Base-by-base conservation (phyloP, 2,888 invertebrate genomes). In the Ophion costatus region DNA sequence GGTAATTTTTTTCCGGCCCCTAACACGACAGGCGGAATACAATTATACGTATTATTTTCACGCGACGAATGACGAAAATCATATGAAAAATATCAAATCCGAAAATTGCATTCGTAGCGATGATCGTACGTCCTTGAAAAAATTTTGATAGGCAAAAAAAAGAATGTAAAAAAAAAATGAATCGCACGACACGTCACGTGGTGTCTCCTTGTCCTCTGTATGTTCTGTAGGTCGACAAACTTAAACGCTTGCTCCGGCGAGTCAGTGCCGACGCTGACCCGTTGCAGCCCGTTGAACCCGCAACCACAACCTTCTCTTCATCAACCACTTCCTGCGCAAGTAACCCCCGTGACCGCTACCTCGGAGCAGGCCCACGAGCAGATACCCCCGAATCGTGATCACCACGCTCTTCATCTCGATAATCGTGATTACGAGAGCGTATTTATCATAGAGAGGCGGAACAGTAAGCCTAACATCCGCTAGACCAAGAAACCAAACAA, bases 391-490 rank as follows among this genome's bases (percentile, higher is more conserved):
- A 94, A 92, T 89, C 93, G 93, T 93, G 93, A 93, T 91, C 93
- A 93, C 91, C 93, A 93, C 91, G 92, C 93, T 88, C 93, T 93
- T 86, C 93, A 93, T 91, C 93, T 93, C 91, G 93, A 93, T 91
- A 93, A 95, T 95, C 95, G 96, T 95, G 96, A 96, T 95, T 96
- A 96, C 95, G 96, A 96, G 95, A 96, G 96, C 94, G 96, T 96
- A 94, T 96, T 96, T 96, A 96, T 96, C 95, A 96, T 96, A 91
- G 93, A 94, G 92, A 94, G 93, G 93, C 93, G 93, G 93, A 93
- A 94, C 93, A 94, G 93, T 93, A 94, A 94, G 93, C 93, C 93
- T 89, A 94, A 94, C 88, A 93, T 94, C 92, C 93, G 93, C 92
- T 94, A 94, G 90, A 74, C 91, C 90, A 91, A 91, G 80, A 82